Evolutionary conservation across 2,113 vertebrate genomes (phyloP).

Genomic region (Callithrix jacchus): DNA sequence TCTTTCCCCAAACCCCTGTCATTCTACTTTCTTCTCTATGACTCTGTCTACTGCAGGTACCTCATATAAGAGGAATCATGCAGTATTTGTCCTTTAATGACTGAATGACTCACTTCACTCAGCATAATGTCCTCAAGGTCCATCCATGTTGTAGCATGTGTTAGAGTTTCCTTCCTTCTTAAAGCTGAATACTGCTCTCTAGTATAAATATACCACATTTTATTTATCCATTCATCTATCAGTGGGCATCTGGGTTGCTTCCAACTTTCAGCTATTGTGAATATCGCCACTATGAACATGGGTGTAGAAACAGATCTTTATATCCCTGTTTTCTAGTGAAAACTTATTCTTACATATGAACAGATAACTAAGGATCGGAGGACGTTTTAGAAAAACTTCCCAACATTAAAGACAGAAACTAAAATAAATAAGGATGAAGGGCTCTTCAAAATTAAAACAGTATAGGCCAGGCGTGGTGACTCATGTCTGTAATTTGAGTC

Average conservation of each 20-base stretch:
- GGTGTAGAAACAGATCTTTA: background rate
- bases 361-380: background rate
- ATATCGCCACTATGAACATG: background rate
- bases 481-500: background rate
- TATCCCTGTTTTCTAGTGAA: background rate
- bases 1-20: background rate
- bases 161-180: background rate
- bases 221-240: background rate
- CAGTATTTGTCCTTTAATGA: background rate
- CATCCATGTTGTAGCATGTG: background rate
- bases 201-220: background rate
- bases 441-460: constrained; percentile 8
- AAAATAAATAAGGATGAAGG: background rate
- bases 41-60: background rate
- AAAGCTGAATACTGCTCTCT: background rate
- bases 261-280: background rate
- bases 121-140: background rate
- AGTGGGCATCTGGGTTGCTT: background rate
- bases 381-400: background rate
- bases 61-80: background rate
- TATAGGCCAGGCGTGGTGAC: background rate
- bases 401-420: background rate
- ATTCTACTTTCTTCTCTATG: background rate
- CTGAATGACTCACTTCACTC: background rate
- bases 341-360: background rate